Evolutionary conservation across 2,888 invertebrate genomes (phyloP).

Genomic region (Melangyna quadrimaculata): DNA sequence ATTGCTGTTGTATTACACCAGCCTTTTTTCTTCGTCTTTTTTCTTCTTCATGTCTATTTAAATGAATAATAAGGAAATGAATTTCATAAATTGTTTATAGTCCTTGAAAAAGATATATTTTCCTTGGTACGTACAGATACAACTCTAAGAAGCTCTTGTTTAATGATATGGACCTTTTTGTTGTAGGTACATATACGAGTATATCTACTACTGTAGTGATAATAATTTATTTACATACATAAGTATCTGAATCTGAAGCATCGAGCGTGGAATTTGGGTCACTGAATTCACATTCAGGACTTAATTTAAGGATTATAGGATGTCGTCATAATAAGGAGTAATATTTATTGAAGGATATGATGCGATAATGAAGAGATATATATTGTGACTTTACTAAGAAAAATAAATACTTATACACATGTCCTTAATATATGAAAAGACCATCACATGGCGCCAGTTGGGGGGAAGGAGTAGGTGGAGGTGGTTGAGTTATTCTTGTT

Average conservation of each 20-base stretch:
- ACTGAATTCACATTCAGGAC: background rate
- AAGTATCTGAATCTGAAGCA: background rate
- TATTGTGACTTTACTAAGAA: background rate
- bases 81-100: slow-evolving; percentile 14
- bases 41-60: background rate
- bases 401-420: background rate
- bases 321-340: background rate
- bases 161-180: slow-evolving; percentile 21
- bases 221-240: background rate
- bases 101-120: background rate
- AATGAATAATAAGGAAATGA: slow-evolving; percentile 13
- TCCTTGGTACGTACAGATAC: too few relatives aligned
- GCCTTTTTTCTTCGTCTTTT: background rate
- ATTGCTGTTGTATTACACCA: background rate
- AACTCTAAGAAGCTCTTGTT: background rate
- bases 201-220: too few relatives aligned
- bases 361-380: slow-evolving; percentile 8
- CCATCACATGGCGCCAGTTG: background rate
- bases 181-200: background rate
- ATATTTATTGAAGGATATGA: slow-evolving; percentile 9
- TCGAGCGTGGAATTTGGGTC: background rate
- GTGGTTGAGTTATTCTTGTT: too few relatives aligned
- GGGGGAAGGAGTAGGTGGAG: background rate
- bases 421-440: background rate
- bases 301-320: slow-evolving; percentile 3